Base-by-base conservation (phyloP, 2,888 invertebrate genomes). In the Petrolisthes cinctipes region DNA sequence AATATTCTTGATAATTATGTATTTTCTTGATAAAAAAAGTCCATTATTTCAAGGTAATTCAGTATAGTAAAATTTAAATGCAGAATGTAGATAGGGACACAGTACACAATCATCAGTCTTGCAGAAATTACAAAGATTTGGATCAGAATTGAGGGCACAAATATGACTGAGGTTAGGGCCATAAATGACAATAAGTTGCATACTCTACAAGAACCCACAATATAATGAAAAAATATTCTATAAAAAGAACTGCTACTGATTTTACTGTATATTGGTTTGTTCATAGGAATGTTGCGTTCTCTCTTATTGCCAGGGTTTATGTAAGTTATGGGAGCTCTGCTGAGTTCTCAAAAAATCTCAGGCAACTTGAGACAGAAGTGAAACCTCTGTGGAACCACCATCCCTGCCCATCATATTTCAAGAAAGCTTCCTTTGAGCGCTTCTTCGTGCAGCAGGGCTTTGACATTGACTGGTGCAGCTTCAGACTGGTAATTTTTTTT, bases 381-480 rank as follows among this genome's bases (percentile, higher is more conserved):
- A 95, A 95, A 17, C 97, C 97, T 0, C 93, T 97, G 0, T 96
- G 96, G 92, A 96, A 96, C 91, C 93, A 96, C 76, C 94, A 95
- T 0, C 95, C 95, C 23, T 98, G 97, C 92, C 97, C 97, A 0
- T 93, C 96, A 53, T 95, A 96, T 91, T 97, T 96, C 92, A 97
- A 97, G 92, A 94, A 96, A 88, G 97, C 97, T 0, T 96, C 96
- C 0, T 96, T 97, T 0, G 97, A 98, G 92, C 94, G 96, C 91
- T 94, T 95, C 88, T 97, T 98, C 92, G 94, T 97, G 90, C 95
- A 96, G 89, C 95, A 95, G 9, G 95, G 95, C 0, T 95, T 97
- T 92, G 95, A 95, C 61, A 93, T 97, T 20, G 97, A 98, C 92
- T 98, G 97, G 97, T 98, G 97, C 92, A 95, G 95, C 83, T 97